phyloP scores from a whole-genome alignment of 2,888 invertebrate species.

The Empis livida region DNA sequence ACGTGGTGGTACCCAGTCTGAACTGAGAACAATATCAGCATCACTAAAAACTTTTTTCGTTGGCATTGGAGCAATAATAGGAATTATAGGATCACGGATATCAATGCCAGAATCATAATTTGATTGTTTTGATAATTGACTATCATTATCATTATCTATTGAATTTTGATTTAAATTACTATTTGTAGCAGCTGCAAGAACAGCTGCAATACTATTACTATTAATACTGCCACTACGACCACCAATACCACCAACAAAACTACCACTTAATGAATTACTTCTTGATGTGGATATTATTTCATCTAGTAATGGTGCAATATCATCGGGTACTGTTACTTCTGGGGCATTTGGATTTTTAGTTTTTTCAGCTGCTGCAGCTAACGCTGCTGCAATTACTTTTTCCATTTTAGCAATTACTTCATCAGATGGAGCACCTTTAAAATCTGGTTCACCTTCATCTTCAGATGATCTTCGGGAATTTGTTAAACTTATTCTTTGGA shows the following conservation, averaged over 20 bases:
- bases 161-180: slow-evolving; percentile 5
- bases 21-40: slow-evolving; percentile 75
- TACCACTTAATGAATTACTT: not conserved
- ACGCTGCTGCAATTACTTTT: not conserved
- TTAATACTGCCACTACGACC: not conserved
- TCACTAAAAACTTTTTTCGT: slow-evolving; percentile 57
- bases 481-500: slow-evolving; percentile 33
- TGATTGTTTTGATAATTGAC: slow-evolving; percentile 62
- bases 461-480: slow-evolving; percentile 37
- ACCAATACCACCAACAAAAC: not conserved
- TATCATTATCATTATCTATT: slow-evolving; percentile 22
- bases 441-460: slow-evolving; percentile 28
- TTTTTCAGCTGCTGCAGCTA: slow-evolving; percentile 1
- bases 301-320: not conserved
- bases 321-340: not conserved
- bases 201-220: slow-evolving; percentile 10
- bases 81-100: slow-evolving; percentile 58
- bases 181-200: slow-evolving; percentile 10
- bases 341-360: not conserved
- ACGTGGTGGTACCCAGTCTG: slow-evolving; percentile 78
- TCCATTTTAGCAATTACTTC: not conserved
- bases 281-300: not conserved
- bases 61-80: slow-evolving; percentile 49
- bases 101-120: slow-evolving; percentile 86
- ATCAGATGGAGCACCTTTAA: too few relatives aligned